These are phyloP conservation scores for Neolamprologus tretocephalus DNA, from an alignment of 2,113 vertebrate genomes.

Conservation along the genomic window DNA sequence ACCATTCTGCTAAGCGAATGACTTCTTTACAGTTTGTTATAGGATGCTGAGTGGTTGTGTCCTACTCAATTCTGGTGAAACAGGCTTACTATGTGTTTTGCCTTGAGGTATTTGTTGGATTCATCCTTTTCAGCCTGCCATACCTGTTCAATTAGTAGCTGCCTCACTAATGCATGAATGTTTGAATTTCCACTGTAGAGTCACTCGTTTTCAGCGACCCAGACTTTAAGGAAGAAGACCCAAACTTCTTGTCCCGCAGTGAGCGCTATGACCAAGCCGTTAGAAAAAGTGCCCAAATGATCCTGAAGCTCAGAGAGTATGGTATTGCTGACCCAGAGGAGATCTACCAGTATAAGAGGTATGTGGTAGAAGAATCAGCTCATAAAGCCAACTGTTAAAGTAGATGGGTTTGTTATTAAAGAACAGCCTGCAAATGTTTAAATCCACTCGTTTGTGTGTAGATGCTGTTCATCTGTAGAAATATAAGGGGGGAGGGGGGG, in stretches of 20 bases:
- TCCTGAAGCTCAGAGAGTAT: slow-evolving; percentile 82
- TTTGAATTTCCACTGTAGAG: slow-evolving; percentile 66
- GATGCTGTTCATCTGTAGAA: not conserved
- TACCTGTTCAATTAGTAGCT: not conserved
- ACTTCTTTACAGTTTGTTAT: not conserved
- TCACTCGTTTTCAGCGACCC: slow-evolving; percentile 82
- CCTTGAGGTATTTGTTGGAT: not conserved
- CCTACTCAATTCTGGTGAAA: not conserved
- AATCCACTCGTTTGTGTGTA: not conserved
- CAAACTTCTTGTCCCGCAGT: slow-evolving; percentile 90
- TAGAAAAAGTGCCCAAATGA: slow-evolving; percentile 84
- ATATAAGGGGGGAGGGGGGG: not conserved
- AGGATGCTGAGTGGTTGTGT: not conserved
- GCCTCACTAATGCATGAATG: not conserved
- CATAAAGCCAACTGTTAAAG: not conserved
- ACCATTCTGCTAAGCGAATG: not conserved
- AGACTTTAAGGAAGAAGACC: slow-evolving; percentile 83
- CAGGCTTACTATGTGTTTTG: not conserved
- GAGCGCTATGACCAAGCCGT: slow-evolving; percentile 88
- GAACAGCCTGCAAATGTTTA: not conserved
- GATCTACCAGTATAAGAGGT: slow-evolving; percentile 91
- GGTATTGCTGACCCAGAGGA: slow-evolving; percentile 89
- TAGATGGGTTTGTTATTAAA: not conserved
- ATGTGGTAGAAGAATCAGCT: not conserved
- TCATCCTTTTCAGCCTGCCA: not conserved